Conservation (phyloP, 1,140 invertebrate genomes). For the Psilanteris sp. region DNA sequence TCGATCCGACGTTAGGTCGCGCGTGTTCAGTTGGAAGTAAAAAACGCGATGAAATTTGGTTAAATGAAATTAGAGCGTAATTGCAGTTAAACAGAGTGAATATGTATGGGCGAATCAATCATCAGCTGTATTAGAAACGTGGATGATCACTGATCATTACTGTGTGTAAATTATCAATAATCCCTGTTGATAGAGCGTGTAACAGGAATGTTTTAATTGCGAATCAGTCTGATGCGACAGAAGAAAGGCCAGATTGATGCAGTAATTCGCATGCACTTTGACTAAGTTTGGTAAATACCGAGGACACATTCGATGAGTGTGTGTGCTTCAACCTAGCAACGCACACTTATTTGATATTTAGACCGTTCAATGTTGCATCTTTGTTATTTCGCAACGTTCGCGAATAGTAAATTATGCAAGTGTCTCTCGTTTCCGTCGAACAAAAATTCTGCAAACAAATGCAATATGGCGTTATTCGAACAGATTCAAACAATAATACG, state of each 20-base stretch:
- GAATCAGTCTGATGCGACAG: constrained; percentile 41
- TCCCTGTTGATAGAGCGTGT: constrained; percentile 54
- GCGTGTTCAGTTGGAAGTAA: no score
- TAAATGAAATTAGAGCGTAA: no score
- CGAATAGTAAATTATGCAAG: background rate
- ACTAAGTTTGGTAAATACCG: constrained; percentile 74
- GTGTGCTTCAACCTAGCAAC: constrained; percentile 63
- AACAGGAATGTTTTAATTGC: constrained; percentile 76
- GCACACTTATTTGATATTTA: constrained; percentile 2
- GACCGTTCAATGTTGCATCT: constrained; percentile 4
- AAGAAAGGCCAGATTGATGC: constrained; percentile 71
- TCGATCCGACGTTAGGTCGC: no score
- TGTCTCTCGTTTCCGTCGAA: no score
- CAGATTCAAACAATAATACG: no score
- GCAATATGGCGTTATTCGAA: no score
- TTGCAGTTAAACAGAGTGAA: no score
- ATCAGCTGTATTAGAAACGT: constrained; percentile 6
- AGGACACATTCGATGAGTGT: constrained; percentile 71
- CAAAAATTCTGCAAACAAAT: no score
- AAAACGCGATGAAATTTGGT: no score
- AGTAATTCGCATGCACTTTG: constrained; percentile 78
- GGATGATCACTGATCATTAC: constrained; percentile 7
- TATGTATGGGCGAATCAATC: constrained; percentile 4
- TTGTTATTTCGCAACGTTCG: constrained; percentile 4
- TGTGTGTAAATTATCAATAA: constrained; percentile 34